Conservation (phyloP, 2,113 vertebrate genomes). For the Sorex fumeus region DNA sequence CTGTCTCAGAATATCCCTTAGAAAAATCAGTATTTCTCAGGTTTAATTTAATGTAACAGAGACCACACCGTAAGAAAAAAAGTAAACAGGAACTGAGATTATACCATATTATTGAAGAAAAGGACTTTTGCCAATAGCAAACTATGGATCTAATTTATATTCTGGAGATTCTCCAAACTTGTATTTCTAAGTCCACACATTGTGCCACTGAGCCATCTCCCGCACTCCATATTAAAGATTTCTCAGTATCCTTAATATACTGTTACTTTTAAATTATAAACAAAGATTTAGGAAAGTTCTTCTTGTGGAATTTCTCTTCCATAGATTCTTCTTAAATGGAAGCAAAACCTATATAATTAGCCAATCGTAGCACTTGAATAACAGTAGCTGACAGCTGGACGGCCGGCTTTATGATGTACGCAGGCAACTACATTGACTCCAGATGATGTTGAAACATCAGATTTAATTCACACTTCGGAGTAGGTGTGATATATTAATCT, state of each 20-base stretch:
- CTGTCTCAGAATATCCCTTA: slow-evolving; percentile 18
- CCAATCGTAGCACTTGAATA: background rate
- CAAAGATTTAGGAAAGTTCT: slow-evolving; percentile 45
- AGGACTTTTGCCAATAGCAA: background rate
- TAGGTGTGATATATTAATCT: slow-evolving; percentile 64
- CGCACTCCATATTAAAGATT: background rate
- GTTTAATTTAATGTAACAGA: background rate
- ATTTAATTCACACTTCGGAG: slow-evolving; percentile 73
- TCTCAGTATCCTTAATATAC: slow-evolving; percentile 19
- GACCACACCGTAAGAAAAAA: background rate
- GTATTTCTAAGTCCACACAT: slow-evolving; percentile 12
- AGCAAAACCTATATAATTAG: slow-evolving; percentile 67
- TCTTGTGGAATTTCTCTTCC: slow-evolving; percentile 53
- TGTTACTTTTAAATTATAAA: slow-evolving; percentile 37
- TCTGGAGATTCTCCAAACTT: slow-evolving; percentile 12
- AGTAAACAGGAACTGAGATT: background rate
- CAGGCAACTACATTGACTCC: background rate
- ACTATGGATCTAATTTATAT: slow-evolving; percentile 37
- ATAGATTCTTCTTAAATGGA: slow-evolving; percentile 65
- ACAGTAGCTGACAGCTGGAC: background rate
- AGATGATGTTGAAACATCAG: slow-evolving; percentile 21
- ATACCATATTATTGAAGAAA: background rate
- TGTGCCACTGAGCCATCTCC: background rate
- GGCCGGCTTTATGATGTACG: background rate
- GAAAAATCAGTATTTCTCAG: background rate